phyloP scores from a whole-genome alignment of 2,113 vertebrate genomes.

The Crypturellus undulatus region DNA sequence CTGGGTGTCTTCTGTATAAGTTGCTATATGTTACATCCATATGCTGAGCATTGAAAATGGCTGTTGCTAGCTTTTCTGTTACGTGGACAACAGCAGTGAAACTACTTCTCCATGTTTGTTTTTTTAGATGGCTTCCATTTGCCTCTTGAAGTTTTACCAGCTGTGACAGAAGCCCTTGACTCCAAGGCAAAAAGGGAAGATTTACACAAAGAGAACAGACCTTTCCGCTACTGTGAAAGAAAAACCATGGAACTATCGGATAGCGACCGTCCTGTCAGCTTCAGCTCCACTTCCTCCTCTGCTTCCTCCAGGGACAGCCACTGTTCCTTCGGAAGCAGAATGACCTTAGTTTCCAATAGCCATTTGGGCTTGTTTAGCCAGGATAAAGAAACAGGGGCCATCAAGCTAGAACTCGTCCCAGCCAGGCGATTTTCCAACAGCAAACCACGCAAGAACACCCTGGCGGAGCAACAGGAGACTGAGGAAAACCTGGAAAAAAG shows the following conservation, averaged over 20 bases:
- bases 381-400: conserved; percentile 90
- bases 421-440: conserved; percentile 82
- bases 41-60: background rate
- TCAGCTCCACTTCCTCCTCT: conserved; percentile 96
- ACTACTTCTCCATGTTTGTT: background rate
- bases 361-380: conserved; percentile 84
- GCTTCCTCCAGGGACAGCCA: conserved; percentile 96
- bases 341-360: conserved; percentile 86
- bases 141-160: conserved; percentile 80
- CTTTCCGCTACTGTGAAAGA: conserved; percentile 77
- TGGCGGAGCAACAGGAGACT: conserved; percentile 36
- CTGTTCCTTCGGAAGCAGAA: conserved; percentile 93
- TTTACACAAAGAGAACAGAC: conserved; percentile 75
- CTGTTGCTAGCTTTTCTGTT: background rate
- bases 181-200: conserved; percentile 74
- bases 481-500: conserved; percentile 58
- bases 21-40: background rate
- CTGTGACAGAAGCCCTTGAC: conserved; percentile 81
- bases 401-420: conserved; percentile 91
- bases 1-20: background rate
- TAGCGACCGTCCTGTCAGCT: conserved; percentile 94
- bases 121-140: conserved; percentile 86
- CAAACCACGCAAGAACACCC: conserved; percentile 68
- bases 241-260: conserved; percentile 91
- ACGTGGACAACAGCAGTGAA: background rate